Percentiles rank a stretch among this genome's conserved stretches.
Evolutionary conservation across 2,797 vertebrate species (phyloP).

Genomic region (Mergus octosetaceus): DNA sequence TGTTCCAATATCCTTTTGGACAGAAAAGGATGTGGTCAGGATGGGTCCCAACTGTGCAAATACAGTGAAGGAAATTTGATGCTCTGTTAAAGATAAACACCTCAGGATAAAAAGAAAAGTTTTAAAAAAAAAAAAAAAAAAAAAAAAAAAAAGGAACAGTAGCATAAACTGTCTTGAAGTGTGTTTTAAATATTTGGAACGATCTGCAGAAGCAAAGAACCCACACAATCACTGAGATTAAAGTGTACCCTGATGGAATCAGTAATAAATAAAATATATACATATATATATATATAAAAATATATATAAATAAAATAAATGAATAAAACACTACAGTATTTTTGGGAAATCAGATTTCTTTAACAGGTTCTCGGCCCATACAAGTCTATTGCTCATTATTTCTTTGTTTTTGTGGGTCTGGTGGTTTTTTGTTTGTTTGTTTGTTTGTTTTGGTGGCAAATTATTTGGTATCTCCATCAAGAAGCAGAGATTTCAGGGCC

Average conservation of each 20-base stretch:
- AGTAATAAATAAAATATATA: neutral
- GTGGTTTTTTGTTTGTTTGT: neutral
- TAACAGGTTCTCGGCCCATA: neutral
- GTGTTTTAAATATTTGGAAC: neutral
- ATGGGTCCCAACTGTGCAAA: neutral
- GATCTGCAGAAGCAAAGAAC: neutral
- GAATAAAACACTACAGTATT: neutral
- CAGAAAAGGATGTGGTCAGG: neutral
- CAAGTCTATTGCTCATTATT: neutral
- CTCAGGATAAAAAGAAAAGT: neutral
- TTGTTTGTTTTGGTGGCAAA: neutral
- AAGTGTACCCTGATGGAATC: neutral
- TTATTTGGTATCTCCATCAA: neutral
- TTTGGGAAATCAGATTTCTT: neutral
- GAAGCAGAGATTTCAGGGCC: neutral
- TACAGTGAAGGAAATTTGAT: neutral
- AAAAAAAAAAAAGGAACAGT: neutral
- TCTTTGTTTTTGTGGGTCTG: neutral
- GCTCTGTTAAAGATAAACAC: neutral
- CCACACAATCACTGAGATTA: neutral
- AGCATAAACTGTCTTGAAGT: neutral
- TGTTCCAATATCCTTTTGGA: neutral
- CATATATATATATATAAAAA: too few relatives aligned
- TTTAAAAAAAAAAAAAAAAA: neutral
- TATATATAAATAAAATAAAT: too few relatives aligned